Percentiles rank a stretch among this genome's conserved stretches.
phyloP scores from a whole-genome alignment of 2,113 vertebrate genomes.

The Micromys minutus region DNA sequence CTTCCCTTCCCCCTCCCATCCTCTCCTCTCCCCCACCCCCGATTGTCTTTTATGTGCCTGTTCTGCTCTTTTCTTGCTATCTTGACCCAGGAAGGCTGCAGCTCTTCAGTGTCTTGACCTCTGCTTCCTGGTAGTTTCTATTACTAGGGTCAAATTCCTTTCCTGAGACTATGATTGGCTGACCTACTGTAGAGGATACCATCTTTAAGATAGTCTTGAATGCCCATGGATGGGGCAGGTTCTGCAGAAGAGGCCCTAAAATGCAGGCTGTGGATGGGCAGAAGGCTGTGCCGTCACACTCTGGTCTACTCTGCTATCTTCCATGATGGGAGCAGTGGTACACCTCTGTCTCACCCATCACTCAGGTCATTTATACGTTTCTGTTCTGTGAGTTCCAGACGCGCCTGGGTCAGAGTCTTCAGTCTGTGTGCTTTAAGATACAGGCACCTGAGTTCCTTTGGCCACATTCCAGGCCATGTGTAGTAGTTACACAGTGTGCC shows the following conservation, averaged over 20 bases:
- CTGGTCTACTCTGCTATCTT: background rate
- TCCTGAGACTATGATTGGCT: background rate
- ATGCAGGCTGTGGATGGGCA: background rate
- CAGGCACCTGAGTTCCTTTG: background rate
- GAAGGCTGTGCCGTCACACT: background rate
- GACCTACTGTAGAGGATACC: background rate
- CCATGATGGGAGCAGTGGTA: background rate
- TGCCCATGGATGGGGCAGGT: background rate
- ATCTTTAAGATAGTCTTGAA: background rate
- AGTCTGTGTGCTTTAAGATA: constrained; percentile 7
- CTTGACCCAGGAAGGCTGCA: background rate
- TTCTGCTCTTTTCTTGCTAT: background rate
- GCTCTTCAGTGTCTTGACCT: background rate
- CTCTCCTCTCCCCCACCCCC: too few species aligned
- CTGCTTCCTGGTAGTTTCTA: background rate
- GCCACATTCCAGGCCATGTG: background rate
- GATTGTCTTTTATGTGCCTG: background rate
- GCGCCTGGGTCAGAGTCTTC: background rate
- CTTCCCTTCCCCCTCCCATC: background rate
- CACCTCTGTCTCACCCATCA: background rate
- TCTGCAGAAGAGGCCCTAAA: background rate
- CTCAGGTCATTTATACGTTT: background rate
- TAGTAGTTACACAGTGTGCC: background rate
- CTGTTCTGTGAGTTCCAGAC: background rate
- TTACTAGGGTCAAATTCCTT: constrained; percentile 27